Evolutionary conservation across 23 tunicate genomes (phyloP).

Genomic region (Clavelina lepadiformis): DNA sequence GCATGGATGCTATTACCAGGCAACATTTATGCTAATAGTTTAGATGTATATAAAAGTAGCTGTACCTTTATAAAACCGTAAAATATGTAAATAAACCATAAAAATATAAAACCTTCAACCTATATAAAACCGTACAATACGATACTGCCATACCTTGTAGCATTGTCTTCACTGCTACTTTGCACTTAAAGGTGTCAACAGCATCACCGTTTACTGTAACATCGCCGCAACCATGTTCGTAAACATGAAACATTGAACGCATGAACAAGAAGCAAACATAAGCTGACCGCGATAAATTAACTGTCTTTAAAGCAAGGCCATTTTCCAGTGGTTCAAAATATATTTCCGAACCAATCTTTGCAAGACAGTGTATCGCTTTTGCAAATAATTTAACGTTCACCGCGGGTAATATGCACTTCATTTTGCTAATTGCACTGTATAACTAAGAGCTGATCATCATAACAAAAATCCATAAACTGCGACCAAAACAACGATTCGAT

Average conservation of each 20-base stretch:
- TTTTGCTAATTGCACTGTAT: constrained; percentile 22
- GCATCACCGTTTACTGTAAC: constrained; percentile 10
- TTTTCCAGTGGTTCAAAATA: constrained; percentile 53
- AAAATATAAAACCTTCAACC: too few species aligned
- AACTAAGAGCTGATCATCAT: too few species aligned
- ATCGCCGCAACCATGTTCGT: constrained; percentile 14
- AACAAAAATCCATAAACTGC: too few species aligned
- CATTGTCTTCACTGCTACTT: constrained; percentile 71
- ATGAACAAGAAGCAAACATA: constrained; percentile 58
- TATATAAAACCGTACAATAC: background rate
- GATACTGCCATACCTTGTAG: constrained; percentile 54
- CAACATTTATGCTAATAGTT: too few species aligned
- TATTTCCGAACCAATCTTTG: constrained; percentile 68
- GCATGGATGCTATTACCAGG: too few species aligned
- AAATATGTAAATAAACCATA: too few species aligned
- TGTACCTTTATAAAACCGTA: too few species aligned
- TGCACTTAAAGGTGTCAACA: constrained; percentile 37
- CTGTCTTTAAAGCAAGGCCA: constrained; percentile 69
- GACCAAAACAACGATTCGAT: too few species aligned
- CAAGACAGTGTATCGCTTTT: constrained; percentile 73
- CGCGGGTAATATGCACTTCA: constrained; percentile 71
- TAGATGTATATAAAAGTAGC: too few species aligned
- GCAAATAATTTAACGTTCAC: constrained; percentile 78
- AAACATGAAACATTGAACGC: constrained; percentile 50
- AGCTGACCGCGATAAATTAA: constrained; percentile 84